Conservation (phyloP, 1,140 invertebrate species). For the Medauroidea extradentata region DNA sequence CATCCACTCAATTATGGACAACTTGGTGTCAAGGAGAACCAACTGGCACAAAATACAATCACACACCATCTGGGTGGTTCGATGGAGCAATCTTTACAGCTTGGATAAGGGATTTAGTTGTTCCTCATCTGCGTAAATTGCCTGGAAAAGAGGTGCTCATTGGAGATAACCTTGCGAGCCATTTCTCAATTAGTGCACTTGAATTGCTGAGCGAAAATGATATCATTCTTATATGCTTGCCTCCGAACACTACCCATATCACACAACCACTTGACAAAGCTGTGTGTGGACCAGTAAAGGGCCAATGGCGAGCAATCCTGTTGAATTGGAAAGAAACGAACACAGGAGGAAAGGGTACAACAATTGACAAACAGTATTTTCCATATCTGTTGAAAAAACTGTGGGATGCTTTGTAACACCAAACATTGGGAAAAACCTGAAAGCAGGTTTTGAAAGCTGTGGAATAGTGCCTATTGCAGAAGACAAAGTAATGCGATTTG, state of each 20-base stretch:
- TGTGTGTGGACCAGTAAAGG: slow-evolving; percentile 3
- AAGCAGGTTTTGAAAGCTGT: no score
- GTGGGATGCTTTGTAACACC: slow-evolving; percentile 11
- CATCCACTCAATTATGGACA: slow-evolving; percentile 18
- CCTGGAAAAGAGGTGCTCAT: slow-evolving; percentile 15
- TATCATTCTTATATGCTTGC: slow-evolving; percentile 18
- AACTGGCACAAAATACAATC: slow-evolving; percentile 21
- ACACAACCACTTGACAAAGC: slow-evolving; percentile 21
- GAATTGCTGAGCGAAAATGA: slow-evolving; percentile 31
- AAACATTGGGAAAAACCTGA: slow-evolving; percentile 6
- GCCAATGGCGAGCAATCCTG: neutral
- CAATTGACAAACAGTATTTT: slow-evolving; percentile 10
- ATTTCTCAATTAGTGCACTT: neutral
- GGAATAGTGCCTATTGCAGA: no score
- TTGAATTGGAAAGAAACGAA: slow-evolving; percentile 6
- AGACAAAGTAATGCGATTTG: no score
- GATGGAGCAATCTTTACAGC: slow-evolving; percentile 22
- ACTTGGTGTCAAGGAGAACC: slow-evolving; percentile 25
- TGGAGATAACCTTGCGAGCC: slow-evolving; percentile 19
- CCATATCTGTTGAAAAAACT: slow-evolving; percentile 14
- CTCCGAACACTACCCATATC: slow-evolving; percentile 20
- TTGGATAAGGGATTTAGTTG: slow-evolving; percentile 23
- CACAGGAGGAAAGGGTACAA: neutral
- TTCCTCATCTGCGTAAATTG: slow-evolving; percentile 12
- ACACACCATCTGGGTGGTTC: slow-evolving; percentile 28